Percentiles rank a stretch among this genome's conserved stretches.
Conservation (phyloP, 2,797 vertebrate genomes). For the Bovichtus diacanthus region DNA sequence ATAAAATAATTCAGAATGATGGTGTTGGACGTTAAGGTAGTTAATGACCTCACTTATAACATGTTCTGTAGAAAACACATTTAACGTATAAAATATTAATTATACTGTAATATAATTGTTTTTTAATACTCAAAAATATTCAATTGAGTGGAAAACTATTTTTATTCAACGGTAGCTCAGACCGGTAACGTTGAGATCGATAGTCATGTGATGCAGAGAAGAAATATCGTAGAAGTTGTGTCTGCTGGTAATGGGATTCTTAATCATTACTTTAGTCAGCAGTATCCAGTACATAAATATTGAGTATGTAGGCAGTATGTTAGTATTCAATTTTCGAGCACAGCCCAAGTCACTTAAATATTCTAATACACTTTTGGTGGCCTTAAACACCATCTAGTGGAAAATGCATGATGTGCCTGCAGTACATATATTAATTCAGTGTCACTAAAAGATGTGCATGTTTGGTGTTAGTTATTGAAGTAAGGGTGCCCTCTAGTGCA, state of each 20-base stretch:
- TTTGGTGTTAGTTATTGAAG: neutral
- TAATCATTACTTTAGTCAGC: neutral
- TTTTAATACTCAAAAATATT: neutral
- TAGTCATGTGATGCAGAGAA: neutral
- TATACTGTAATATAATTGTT: too few relatives aligned
- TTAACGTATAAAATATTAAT: too few relatives aligned
- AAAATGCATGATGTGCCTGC: neutral
- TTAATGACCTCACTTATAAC: neutral
- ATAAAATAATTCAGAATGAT: neutral
- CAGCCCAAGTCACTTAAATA: neutral
- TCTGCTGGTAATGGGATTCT: neutral
- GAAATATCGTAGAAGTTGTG: neutral
- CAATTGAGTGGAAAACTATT: neutral
- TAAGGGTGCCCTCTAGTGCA: slow-evolving; percentile 44
- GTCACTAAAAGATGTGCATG: neutral
- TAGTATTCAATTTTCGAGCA: neutral
- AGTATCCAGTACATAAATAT: neutral
- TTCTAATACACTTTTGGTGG: neutral
- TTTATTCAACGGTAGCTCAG: neutral
- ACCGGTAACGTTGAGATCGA: neutral
- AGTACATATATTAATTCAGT: neutral
- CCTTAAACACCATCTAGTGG: slow-evolving; percentile 39
- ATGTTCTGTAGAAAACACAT: neutral
- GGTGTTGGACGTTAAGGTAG: neutral
- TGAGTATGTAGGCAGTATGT: neutral